phyloP scores from a whole-genome alignment of 2,888 invertebrate genomes.

The Drosophila kambysellisi region DNA sequence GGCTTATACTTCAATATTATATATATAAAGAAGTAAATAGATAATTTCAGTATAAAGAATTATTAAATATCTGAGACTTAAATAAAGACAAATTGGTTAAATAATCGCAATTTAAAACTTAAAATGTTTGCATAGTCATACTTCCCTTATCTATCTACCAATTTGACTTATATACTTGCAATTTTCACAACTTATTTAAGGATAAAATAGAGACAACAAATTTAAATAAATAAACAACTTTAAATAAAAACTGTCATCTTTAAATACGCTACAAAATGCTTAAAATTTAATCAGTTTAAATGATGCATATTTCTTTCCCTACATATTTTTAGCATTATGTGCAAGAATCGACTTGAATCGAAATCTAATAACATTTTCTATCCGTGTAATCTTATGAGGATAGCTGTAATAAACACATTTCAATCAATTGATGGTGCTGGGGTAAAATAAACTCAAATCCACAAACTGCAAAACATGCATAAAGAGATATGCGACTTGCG shows the following conservation, averaged over 20 bases:
- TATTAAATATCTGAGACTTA: not conserved
- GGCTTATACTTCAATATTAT: not conserved
- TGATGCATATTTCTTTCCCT: not conserved
- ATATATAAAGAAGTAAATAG: not conserved
- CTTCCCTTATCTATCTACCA: not conserved
- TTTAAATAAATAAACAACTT: not conserved
- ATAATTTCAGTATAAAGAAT: not conserved
- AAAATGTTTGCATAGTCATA: not conserved
- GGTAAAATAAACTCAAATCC: conserved; percentile 19
- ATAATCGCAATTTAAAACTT: not conserved
- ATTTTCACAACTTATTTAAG: not conserved
- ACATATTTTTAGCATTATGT: not conserved
- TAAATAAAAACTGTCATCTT: not conserved
- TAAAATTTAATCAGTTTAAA: not conserved
- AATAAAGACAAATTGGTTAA: not conserved
- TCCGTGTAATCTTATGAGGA: not conserved
- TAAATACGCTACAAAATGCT: not conserved
- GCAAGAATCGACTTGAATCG: not conserved
- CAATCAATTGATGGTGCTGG: conserved; percentile 23
- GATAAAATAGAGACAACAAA: not conserved
- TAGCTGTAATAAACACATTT: conserved; percentile 14
- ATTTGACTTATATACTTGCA: not conserved
- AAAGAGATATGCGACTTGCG: conserved; percentile 14
- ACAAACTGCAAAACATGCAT: not conserved
- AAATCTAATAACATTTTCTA: not conserved